Evolutionary conservation across 2,797 vertebrate genomes (phyloP), one percentile per base, ranked within the genome.

Genomic region (Dryobates pubescens): DNA sequence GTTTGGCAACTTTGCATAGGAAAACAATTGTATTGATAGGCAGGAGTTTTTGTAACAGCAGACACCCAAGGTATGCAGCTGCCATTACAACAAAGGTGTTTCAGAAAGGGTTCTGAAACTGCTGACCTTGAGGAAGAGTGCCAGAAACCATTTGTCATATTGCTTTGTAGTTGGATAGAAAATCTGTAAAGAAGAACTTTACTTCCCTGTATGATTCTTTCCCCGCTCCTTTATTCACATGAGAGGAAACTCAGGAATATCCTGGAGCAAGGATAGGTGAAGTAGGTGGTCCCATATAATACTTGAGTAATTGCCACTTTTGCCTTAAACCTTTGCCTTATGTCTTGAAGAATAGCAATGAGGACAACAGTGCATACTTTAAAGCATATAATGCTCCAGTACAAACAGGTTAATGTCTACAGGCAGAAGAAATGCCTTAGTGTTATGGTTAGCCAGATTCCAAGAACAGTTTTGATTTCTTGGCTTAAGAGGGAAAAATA

Each of bases 51-150:
- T 34, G 54, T 68, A 94, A 36, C 24, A 45, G 49, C 57, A 64
- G 76, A 24, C 32, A 68, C 7, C 2, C 38, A 73, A 27, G 24
- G 16, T 34, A 19, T 32, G 57, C 17, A 86, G 57, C 67, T 74
- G 13, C 47, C 47, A 15, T 49, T 70, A 30, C 19, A 92, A 67
- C 62, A 41, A 64, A 82, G n/a, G 70, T 43, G 59, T n/a, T 78
- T 89, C 62, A 78, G 77, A 88, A 94, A 87, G 57, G 17, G 67
- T 93, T 90, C 29, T 34, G 59, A 90, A 94, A 77, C 1, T 75
- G 82, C 76, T 94, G 88, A 90, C 43, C 47, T 84, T 73, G 54
- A 63, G 78, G 47, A 53, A 32, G 16, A 82, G n/a, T 16, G 27
- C 64, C 92, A 56, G 73, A 91, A 96, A 56, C 54, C 49, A 49